Conservation (phyloP, 2,113 vertebrate genomes). For the Poeciliopsis occidentalis region DNA sequence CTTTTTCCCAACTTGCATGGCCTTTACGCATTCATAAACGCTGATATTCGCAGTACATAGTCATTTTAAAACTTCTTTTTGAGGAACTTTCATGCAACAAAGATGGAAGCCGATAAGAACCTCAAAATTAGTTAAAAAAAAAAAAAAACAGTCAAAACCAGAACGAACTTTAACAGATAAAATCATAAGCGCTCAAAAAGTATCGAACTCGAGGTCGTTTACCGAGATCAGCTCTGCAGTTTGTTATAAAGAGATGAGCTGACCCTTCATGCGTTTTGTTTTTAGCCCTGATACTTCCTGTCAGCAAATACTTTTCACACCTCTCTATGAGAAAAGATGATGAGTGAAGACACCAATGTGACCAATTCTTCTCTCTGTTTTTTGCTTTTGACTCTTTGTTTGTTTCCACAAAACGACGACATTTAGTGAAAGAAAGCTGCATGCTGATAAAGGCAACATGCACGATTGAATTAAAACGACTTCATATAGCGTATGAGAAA, state of each 20-base stretch:
- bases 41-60: neutral
- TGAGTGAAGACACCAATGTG: neutral
- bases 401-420: neutral
- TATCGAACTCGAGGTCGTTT: neutral
- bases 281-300: conserved; percentile 23
- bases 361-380: conserved; percentile 22
- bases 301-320: neutral
- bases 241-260: neutral
- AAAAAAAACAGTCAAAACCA: neutral
- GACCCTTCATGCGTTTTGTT: neutral
- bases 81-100: neutral
- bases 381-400: neutral
- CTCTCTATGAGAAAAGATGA: conserved; percentile 15
- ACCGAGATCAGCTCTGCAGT: neutral
- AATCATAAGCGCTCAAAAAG: no score
- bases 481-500: neutral
- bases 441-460: neutral
- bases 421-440: neutral
- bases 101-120: neutral
- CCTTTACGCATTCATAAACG: no score
- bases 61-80: neutral
- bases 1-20: neutral
- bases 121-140: neutral
- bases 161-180: neutral
- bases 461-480: neutral